Evolutionary conservation across 53 echinoderm and acorn worm genomes (phyloP).

Genomic region (Echinarachnius parma): DNA sequence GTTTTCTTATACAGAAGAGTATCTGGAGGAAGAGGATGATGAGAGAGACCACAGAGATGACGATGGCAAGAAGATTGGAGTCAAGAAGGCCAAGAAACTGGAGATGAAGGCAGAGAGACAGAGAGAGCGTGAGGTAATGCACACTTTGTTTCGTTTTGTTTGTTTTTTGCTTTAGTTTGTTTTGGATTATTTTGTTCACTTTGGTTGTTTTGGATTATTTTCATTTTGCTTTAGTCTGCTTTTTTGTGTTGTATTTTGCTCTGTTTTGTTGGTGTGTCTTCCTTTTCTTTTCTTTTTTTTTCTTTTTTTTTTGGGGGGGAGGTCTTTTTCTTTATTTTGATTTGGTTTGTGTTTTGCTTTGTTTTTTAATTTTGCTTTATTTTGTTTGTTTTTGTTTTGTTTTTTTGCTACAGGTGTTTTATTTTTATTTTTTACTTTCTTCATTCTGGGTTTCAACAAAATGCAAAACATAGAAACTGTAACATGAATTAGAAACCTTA

Average conservation of each 20-base stretch:
- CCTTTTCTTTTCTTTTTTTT: no score
- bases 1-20: no score
- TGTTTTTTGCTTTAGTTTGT: background rate
- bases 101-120: constrained; percentile 87
- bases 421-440: no score
- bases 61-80: constrained; percentile 72
- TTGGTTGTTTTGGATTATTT: no score
- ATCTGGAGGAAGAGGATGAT: constrained; percentile 1
- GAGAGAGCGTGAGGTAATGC: constrained; percentile 84
- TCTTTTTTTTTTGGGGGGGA: no score
- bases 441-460: no score
- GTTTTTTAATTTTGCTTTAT: background rate
- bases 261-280: no score
- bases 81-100: constrained; percentile 82
- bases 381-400: background rate
- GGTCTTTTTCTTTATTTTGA: background rate
- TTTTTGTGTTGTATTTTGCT: no score
- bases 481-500: no score
- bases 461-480: no score
- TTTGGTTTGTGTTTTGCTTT: background rate
- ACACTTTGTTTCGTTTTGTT: background rate
- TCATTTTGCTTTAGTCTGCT: no score
- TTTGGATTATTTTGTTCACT: no score
- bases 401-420: background rate
- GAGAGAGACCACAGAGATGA: constrained; percentile 21